Conservation (phyloP, 2,797 vertebrate species). For the Phoeniculus purpureus region DNA sequence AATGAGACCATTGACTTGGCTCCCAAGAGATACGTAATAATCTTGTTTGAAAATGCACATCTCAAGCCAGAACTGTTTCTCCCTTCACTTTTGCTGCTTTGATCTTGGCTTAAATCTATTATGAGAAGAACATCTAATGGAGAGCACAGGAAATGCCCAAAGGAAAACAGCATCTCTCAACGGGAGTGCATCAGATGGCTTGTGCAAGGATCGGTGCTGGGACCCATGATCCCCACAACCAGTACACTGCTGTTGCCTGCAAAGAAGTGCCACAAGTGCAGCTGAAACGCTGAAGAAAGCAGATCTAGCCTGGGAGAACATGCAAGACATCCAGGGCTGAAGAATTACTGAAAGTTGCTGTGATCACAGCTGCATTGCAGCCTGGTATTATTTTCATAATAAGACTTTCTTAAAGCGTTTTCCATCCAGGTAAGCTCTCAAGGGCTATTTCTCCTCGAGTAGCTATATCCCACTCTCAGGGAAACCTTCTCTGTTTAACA, state of each 20-base stretch:
- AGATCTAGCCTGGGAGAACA: background rate
- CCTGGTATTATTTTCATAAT: background rate
- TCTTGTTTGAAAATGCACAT: background rate
- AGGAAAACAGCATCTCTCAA: background rate
- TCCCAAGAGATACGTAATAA: background rate
- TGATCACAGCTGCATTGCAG: background rate
- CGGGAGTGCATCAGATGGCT: background rate
- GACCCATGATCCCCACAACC: background rate
- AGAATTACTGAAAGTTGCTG: background rate
- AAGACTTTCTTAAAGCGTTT: background rate
- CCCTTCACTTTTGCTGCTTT: background rate
- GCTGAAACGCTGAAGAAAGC: background rate
- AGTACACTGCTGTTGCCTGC: background rate
- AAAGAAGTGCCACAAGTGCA: background rate
- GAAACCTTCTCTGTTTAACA: conserved; percentile 4
- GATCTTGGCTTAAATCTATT: background rate
- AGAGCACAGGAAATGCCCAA: background rate
- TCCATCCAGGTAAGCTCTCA: background rate
- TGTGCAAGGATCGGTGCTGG: background rate
- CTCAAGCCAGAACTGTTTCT: background rate
- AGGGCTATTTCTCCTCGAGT: background rate
- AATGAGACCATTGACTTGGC: background rate
- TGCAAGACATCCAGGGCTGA: background rate
- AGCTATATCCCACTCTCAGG: background rate
- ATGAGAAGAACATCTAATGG: background rate